phyloP scores from a whole-genome alignment of 1,140 invertebrate genomes.

The Lepidurus packardi region DNA sequence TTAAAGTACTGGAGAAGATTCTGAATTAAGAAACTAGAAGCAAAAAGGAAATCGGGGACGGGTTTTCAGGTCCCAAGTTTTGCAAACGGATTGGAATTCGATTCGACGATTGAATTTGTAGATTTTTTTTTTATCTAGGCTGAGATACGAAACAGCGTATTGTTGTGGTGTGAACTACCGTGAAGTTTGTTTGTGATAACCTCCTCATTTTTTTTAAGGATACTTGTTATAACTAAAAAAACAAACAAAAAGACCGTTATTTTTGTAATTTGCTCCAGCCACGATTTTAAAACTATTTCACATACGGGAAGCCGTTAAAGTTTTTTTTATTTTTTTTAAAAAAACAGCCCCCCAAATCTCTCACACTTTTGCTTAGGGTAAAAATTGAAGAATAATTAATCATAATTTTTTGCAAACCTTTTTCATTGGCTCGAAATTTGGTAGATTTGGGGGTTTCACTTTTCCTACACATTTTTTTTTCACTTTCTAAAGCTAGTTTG shows the following conservation, averaged over 20 bases:
- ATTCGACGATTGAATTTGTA: too few relatives aligned
- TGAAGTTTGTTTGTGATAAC: conserved; percentile 22
- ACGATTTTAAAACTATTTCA: neutral
- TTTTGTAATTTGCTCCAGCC: conserved; percentile 22
- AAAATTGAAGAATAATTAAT: too few relatives aligned
- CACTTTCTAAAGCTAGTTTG: neutral
- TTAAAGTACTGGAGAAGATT: too few relatives aligned
- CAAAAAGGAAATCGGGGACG: too few relatives aligned
- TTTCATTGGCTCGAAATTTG: too few relatives aligned
- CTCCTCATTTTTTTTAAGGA: conserved; percentile 4
- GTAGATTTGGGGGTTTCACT: too few relatives aligned
- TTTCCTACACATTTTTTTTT: too few relatives aligned
- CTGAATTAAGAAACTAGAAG: too few relatives aligned
- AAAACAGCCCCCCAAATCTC: neutral
- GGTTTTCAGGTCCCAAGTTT: too few relatives aligned
- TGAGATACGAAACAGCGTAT: neutral
- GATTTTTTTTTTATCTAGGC: neutral
- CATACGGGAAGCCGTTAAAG: neutral
- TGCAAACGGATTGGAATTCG: too few relatives aligned
- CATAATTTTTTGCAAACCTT: too few relatives aligned
- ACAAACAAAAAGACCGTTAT: conserved; percentile 3
- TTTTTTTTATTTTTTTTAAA: neutral
- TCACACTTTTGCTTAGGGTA: too few relatives aligned
- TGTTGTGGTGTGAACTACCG: conserved; percentile 20
- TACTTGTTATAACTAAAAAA: conserved; percentile 10